Conservation (phyloP, 2,888 invertebrate species). For the Lamellibrachia satsuma region DNA sequence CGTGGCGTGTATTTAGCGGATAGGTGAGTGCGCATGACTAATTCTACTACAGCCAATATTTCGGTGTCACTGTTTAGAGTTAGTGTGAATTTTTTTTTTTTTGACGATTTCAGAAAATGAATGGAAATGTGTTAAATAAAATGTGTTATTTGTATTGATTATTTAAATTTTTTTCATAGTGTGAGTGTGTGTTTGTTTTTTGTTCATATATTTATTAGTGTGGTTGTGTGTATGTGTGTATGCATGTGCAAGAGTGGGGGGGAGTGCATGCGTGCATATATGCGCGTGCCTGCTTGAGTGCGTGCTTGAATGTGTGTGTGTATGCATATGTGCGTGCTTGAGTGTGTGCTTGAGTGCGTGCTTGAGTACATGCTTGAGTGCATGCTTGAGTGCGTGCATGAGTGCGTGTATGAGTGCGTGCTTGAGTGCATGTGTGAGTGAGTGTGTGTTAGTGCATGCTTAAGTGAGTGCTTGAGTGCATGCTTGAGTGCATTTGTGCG, state of each 20-base stretch:
- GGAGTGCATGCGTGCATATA: too few relatives aligned
- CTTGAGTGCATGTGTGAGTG: neutral
- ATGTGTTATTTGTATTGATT: too few relatives aligned
- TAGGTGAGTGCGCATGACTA: slow-evolving; percentile 43
- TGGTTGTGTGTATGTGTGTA: too few relatives aligned
- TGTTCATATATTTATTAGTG: too few relatives aligned
- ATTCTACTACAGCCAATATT: neutral
- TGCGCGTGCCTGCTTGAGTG: too few relatives aligned
- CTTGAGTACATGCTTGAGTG: neutral
- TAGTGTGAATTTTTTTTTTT: neutral
- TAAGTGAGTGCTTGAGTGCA: neutral
- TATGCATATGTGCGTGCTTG: neutral
- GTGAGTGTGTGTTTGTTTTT: too few relatives aligned
- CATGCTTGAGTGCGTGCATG: neutral
- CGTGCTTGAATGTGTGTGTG: neutral
- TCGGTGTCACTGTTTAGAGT: neutral
- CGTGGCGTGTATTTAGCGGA: slow-evolving; percentile 47
- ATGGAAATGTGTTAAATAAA: too few relatives aligned
- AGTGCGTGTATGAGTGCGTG: neutral
- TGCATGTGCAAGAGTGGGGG: too few relatives aligned
- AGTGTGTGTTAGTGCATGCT: neutral
- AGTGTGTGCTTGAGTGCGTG: neutral
- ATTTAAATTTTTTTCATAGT: too few relatives aligned
- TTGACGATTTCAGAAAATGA: too few relatives aligned
- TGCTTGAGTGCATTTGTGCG: neutral